Evolutionary conservation across 30 jellyfish, hydroid and myxozoan species (phyloP), one percentile per base, ranked within the genome.

Genomic region (Calvadosia cruxmelitensis): DNA sequence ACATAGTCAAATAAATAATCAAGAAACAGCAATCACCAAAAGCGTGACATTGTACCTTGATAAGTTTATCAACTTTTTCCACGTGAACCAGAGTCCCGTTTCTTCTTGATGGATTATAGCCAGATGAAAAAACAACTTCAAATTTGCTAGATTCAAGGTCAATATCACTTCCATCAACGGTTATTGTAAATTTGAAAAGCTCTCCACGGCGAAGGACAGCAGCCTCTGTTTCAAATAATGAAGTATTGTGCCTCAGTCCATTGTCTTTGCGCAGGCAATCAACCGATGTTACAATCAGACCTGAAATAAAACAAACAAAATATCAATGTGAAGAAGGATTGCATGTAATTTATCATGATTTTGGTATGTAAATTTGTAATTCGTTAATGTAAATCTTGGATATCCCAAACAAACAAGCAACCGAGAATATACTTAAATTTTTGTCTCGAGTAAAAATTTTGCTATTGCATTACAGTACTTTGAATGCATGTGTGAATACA

Each of bases 191-290:
- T 31, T 74, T 53, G 78, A 81, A 73, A 10, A 82, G 76, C 57
- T 61, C 75, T 2, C 94, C 94, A 51, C 94, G 68, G 42, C 94
- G 80, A 24, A 81, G 68, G 31, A 81, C 62, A 32, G 74, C 49
- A 13, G 85, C 94, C 3, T 66, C 34, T 13, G 86, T 24, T 63
- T 75, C 88, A 70, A 73, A 81, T 36, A 67, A 52, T 25, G 57
- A 83, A 0, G 94, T 81, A 51, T 74, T 75, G 70, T 81, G 94
- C 1, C 51, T 65, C 7, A 34, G 52, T 26, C 66, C 83, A 72
- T 80, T 80, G 50, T 33, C 52, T 49, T 64, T 80, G 12, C 30
- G 27, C 34, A 80, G 72, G 61, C 73, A 81, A n/a, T 80, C 42
- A 26, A 80, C 67, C 50, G 61, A 71, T 28, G 30, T 29, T 3